phyloP scores from a whole-genome alignment of 2,888 invertebrate species.

The Ormyrus thymus region DNA sequence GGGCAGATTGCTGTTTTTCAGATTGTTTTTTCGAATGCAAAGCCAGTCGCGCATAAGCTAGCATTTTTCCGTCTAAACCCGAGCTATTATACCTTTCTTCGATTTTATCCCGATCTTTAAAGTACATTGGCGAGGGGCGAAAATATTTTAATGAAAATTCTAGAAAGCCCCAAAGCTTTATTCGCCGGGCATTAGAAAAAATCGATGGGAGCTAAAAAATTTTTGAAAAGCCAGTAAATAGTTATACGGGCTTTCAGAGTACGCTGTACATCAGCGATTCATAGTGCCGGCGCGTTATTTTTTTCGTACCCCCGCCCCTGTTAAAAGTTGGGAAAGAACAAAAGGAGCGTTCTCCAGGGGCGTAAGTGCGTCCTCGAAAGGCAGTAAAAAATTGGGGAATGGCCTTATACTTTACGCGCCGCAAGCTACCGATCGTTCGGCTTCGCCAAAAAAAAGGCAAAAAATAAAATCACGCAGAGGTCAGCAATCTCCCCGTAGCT shows the following conservation, averaged over 20 bases:
- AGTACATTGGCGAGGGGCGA: too few species aligned
- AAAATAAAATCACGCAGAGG: neutral
- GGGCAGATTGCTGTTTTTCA: too few species aligned
- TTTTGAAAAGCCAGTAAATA: neutral
- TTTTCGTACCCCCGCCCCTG: too few species aligned
- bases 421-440: slow-evolving; percentile 24
- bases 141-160: too few species aligned
- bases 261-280: neutral
- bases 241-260: neutral
- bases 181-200: too few species aligned
- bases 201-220: neutral
- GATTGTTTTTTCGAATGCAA: too few species aligned
- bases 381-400: slow-evolving; percentile 11
- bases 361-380: neutral
- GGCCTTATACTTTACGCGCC: slow-evolving; percentile 23
- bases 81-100: too few species aligned
- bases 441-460: neutral
- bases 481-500: neutral
- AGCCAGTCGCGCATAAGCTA: too few species aligned
- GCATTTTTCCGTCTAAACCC: too few species aligned
- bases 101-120: too few species aligned
- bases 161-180: too few species aligned
- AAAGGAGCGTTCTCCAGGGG: slow-evolving; percentile 1
- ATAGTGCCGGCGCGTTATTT: too few species aligned
- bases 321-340: slow-evolving; percentile 5